A percentile compares a stretch with the other conserved stretches of the same genome.
These are phyloP conservation scores for Carposina sasakii DNA, from an alignment of 1,140 invertebrate species.

Conservation along the genomic window DNA sequence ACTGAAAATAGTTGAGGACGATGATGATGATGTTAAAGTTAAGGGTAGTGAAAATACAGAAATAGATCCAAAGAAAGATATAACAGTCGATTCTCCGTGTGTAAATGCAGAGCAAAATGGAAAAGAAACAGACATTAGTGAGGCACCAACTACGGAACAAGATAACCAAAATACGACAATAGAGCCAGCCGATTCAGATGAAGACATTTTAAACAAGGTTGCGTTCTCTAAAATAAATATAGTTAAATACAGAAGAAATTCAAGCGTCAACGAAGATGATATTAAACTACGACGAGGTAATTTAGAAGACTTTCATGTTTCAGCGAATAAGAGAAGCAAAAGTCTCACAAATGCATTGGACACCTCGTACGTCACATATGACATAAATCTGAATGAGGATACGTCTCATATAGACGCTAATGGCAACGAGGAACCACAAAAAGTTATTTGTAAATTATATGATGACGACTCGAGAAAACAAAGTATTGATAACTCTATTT, in stretches of 20 bases:
- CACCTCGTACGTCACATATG: conserved; percentile 40
- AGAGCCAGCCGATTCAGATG: conserved; percentile 37
- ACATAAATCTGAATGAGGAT: conserved; percentile 56
- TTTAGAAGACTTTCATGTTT: conserved; percentile 54
- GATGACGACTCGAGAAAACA: conserved; percentile 42
- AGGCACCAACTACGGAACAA: conserved; percentile 11
- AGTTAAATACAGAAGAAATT: conserved; percentile 59
- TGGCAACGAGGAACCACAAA: conserved; percentile 52
- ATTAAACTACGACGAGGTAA: conserved; percentile 56
- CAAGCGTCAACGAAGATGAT: conserved; percentile 63
- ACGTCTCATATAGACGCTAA: conserved; percentile 38
- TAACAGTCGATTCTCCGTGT: not conserved
- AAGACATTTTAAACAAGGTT: conserved; percentile 40
- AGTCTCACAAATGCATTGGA: conserved; percentile 54
- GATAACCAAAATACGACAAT: conserved; percentile 13
- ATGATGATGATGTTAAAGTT: conserved; percentile 27
- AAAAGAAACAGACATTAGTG: conserved; percentile 12
- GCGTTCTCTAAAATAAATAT: conserved; percentile 58
- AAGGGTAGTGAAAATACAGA: conserved; percentile 4
- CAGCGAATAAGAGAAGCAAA: conserved; percentile 57
- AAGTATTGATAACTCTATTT: conserved; percentile 55
- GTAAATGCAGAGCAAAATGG: not conserved
- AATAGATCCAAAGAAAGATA: conserved; percentile 10
- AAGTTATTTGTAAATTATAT: conserved; percentile 60
- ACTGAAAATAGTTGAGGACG: conserved; percentile 68